Conservation (phyloP, 2,888 invertebrate genomes). For the Lasius fuliginosus region DNA sequence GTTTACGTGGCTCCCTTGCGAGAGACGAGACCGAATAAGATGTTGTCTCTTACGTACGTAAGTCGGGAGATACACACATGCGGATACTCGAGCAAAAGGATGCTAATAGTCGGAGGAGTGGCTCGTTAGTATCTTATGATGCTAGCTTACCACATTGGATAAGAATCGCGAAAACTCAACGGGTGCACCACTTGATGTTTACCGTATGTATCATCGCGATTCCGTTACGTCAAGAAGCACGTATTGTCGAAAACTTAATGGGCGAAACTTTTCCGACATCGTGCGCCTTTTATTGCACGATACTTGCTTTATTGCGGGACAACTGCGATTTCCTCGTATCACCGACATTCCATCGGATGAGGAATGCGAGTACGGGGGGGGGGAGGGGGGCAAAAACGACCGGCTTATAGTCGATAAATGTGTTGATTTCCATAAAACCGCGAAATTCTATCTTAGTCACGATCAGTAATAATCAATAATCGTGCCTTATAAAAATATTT, state of each 20-base stretch:
- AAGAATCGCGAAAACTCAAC: conserved; percentile 14
- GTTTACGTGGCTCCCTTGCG: neutral
- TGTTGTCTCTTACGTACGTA: conserved; percentile 39
- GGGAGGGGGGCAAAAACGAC: conserved; percentile 18
- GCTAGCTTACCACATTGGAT: conserved; percentile 28
- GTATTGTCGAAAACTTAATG: conserved; percentile 11
- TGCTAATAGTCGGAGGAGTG: conserved; percentile 66
- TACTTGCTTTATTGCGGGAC: conserved; percentile 15
- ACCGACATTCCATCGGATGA: conserved; percentile 15
- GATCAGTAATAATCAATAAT: neutral
- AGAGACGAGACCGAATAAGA: neutral
- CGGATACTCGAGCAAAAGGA: conserved; percentile 56
- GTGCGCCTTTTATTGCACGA: conserved; percentile 17
- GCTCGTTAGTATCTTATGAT: conserved; percentile 55
- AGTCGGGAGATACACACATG: conserved; percentile 36
- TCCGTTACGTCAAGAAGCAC: conserved; percentile 41
- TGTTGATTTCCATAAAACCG: conserved; percentile 8
- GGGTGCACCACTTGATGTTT: neutral
- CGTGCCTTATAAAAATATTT: conserved; percentile 6
- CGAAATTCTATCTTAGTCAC: conserved; percentile 24
- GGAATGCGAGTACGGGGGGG: conserved; percentile 32
- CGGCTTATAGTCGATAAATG: neutral
- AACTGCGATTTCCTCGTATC: conserved; percentile 29
- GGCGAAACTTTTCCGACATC: conserved; percentile 2
- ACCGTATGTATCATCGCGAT: conserved; percentile 30